Evolutionary conservation across 2,797 vertebrate species (phyloP).

Genomic region (Spondyliosoma cantharus): DNA sequence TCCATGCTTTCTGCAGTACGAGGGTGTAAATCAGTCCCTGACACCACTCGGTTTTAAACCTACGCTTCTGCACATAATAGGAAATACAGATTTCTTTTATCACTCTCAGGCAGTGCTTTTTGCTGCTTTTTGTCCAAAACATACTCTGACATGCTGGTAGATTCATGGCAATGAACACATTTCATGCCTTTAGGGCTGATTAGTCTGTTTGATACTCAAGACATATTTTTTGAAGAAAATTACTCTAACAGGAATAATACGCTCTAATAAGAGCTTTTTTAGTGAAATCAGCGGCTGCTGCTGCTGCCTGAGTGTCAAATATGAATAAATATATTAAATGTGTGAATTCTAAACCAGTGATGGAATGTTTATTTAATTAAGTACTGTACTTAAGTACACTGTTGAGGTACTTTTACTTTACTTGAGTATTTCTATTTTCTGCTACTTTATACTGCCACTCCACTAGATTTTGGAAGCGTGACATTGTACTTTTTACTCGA

Average conservation of each 20-base stretch:
- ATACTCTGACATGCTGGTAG: background rate
- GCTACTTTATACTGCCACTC: too few species aligned
- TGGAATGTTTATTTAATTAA: too few species aligned
- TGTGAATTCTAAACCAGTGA: background rate
- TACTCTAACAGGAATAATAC: too few species aligned
- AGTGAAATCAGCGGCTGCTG: background rate
- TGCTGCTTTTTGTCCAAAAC: background rate
- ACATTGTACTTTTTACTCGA: too few species aligned
- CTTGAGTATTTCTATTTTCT: too few species aligned
- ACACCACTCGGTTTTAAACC: constrained; percentile 6
- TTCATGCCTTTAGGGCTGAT: background rate
- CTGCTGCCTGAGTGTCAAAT: background rate
- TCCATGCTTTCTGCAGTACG: background rate
- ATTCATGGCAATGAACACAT: background rate
- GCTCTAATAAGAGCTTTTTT: background rate
- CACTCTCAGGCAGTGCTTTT: background rate
- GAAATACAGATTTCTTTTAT: background rate
- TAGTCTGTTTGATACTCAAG: background rate
- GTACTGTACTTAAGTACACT: too few species aligned
- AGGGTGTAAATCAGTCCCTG: background rate
- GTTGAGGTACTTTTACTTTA: too few species aligned
- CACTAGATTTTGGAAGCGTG: too few species aligned
- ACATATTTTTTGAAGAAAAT: background rate
- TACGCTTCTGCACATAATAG: background rate
- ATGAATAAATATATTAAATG: background rate